phyloP scores from a whole-genome alignment of 2,797 vertebrate genomes.

The Nannoperca obscura region DNA sequence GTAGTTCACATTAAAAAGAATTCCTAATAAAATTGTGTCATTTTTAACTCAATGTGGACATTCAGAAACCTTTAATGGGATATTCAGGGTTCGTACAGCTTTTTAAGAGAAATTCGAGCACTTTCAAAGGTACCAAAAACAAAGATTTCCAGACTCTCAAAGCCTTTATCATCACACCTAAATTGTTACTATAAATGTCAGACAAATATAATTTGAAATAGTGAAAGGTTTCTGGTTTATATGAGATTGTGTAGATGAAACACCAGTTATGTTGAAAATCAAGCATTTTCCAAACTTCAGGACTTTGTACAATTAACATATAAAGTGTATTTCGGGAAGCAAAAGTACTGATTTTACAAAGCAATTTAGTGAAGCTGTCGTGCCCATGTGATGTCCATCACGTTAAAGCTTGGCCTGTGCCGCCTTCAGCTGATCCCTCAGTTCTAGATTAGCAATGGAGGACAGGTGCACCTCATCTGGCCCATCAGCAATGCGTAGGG shows the following conservation, averaged over 20 bases:
- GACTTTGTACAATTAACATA: background rate
- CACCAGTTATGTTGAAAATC: too few relatives aligned
- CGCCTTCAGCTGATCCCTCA: conserved; percentile 86
- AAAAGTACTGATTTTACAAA: background rate
- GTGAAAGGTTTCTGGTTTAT: too few relatives aligned
- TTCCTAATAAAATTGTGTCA: conserved; percentile 88
- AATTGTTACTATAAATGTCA: too few relatives aligned
- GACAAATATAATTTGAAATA: too few relatives aligned
- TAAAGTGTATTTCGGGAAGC: background rate
- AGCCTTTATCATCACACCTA: too few relatives aligned
- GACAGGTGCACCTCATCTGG: conserved; percentile 97
- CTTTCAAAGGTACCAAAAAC: too few relatives aligned
- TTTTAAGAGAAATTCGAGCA: too few relatives aligned
- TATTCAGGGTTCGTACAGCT: background rate
- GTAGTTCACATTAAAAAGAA: conserved; percentile 94
- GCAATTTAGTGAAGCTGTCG: background rate
- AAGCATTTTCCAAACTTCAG: too few relatives aligned
- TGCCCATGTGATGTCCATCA: background rate
- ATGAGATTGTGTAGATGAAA: too few relatives aligned
- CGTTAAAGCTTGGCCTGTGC: conserved; percentile 86
- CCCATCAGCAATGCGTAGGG: conserved; percentile 91
- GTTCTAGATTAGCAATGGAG: conserved; percentile 88
- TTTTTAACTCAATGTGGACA: conserved; percentile 47
- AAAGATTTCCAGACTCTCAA: too few relatives aligned
- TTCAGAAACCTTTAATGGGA: background rate